phyloP scores from a whole-genome alignment of 2,797 vertebrate genomes.

The Enteromius trimaculatus region DNA sequence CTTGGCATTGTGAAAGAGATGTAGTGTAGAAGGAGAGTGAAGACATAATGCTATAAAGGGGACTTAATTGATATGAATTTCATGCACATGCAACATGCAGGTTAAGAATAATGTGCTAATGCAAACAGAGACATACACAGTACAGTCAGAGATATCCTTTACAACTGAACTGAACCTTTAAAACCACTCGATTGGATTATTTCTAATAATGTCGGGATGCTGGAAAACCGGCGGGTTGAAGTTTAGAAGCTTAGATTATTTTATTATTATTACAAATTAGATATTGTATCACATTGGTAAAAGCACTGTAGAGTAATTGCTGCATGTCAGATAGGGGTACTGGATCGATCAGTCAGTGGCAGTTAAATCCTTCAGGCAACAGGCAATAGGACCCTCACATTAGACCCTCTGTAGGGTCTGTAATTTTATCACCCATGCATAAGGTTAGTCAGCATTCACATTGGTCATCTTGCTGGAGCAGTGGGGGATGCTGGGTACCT shows the following conservation, averaged over 20 bases:
- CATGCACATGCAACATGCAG: slow-evolving; percentile 66
- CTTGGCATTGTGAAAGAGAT: slow-evolving; percentile 15
- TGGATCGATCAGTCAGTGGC: slow-evolving; percentile 10
- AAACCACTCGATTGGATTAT: background rate
- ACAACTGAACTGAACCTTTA: slow-evolving; percentile 1
- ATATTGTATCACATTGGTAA: slow-evolving; percentile 10
- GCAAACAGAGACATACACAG: slow-evolving; percentile 4
- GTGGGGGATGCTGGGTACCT: slow-evolving; percentile 91
- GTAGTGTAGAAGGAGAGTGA: background rate
- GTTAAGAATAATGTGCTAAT: slow-evolving; percentile 45
- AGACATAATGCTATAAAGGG: slow-evolving; percentile 10
- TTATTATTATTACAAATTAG: slow-evolving; percentile 7
- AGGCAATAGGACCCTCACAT: slow-evolving; percentile 49
- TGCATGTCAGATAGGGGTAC: background rate
- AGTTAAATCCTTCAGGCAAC: slow-evolving; percentile 55
- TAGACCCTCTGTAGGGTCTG: slow-evolving; percentile 31
- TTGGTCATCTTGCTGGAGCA: slow-evolving; percentile 82
- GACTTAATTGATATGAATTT: slow-evolving; percentile 4
- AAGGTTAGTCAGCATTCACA: slow-evolving; percentile 93
- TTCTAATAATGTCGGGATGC: background rate
- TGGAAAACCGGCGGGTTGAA: background rate
- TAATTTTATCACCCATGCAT: slow-evolving; percentile 83
- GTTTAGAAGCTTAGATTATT: slow-evolving; percentile 6
- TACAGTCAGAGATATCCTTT: slow-evolving; percentile 2
- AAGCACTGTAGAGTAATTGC: background rate